Base-by-base conservation (phyloP, 2,888 invertebrate genomes). In the Chrysotoxum bicinctum region DNA sequence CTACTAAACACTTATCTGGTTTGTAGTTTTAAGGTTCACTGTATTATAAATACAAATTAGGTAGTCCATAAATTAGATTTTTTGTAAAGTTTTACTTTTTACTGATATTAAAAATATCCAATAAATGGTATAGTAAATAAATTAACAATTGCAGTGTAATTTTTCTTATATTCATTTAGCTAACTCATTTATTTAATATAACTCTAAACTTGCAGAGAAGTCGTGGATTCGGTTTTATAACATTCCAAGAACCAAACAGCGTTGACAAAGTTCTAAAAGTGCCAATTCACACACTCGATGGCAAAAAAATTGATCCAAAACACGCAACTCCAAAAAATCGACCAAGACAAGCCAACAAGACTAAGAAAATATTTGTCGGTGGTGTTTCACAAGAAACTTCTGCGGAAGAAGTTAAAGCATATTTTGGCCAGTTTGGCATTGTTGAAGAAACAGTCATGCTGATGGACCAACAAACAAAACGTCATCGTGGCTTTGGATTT, bases 231-330 rank as follows among this genome's bases (percentile, higher is more conserved):
- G 90, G 97, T 90, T 98, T 98, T 94, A 97, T 98, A 92, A 97
- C 97, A 90, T 98, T 98, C 93, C 96, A 97, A 92, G 97, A 97
- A 92, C 96, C 97, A 76, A 94, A 96, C 88, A 96, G 97, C 90
- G 97, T 98, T 87, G 97, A 97, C 92, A 97, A 97, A 93, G 97
- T 98, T 81, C 94, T 98, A 74, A 97, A 97, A 89, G 96, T 97
- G 88, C 97, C 97, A 78, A 96, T 97, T 87, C 97, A 97, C 93
- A 97, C 97, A 69, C 93, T 98, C 88, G 97, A 98, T 92, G 97
- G 97, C 87, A 98, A 98, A 93, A 97, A 97, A 92, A 98, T 98
- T 91, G 98, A 98, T 92, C 98, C 98, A 77, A 98, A 98, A 90
- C 97, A 97, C 93, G 97, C 97, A 78, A 97, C 97, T 66, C 97